These are phyloP conservation scores for Molorchus minor DNA, from an alignment of 2,888 invertebrate species.

Conservation along the genomic window DNA sequence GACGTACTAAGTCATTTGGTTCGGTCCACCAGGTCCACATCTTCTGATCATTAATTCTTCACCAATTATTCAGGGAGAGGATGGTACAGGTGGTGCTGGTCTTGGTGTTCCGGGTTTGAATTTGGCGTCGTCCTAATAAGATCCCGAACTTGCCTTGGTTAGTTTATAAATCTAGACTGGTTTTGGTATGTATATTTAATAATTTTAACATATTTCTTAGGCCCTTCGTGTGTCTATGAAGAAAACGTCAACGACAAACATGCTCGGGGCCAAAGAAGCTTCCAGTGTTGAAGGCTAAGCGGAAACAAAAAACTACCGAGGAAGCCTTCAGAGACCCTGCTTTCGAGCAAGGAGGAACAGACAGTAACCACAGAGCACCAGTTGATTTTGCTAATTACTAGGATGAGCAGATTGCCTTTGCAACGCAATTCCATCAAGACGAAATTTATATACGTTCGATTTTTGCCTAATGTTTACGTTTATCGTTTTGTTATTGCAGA, in stretches of 20 bases:
- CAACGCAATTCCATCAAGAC: no score
- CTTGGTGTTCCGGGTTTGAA: constrained; percentile 86
- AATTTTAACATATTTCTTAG: constrained; percentile 51
- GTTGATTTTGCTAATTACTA: constrained; percentile 90
- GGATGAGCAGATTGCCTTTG: constrained; percentile 98
- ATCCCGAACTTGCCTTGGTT: constrained; percentile 93
- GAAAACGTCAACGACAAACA: constrained; percentile 93
- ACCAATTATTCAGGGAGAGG: constrained; percentile 96
- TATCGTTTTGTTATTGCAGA: constrained; percentile 51
- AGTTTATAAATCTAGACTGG: no score
- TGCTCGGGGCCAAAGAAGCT: constrained; percentile 76
- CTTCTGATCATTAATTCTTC: no score
- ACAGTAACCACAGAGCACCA: constrained; percentile 52
- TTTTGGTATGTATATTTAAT: constrained; percentile 7
- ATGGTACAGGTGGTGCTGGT: constrained; percentile 85
- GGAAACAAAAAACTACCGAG: constrained; percentile 67
- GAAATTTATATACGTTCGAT: constrained; percentile 51
- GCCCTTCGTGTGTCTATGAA: constrained; percentile 95
- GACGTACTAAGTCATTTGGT: no score
- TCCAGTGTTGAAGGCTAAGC: constrained; percentile 65
- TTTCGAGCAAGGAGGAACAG: constrained; percentile 71
- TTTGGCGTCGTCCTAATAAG: constrained; percentile 99
- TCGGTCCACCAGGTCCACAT: constrained; percentile 95
- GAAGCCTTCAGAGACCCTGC: constrained; percentile 89
- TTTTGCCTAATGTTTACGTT: neutral